Base-by-base conservation (phyloP, 2,797 vertebrate species). In the Tinamus major region DNA sequence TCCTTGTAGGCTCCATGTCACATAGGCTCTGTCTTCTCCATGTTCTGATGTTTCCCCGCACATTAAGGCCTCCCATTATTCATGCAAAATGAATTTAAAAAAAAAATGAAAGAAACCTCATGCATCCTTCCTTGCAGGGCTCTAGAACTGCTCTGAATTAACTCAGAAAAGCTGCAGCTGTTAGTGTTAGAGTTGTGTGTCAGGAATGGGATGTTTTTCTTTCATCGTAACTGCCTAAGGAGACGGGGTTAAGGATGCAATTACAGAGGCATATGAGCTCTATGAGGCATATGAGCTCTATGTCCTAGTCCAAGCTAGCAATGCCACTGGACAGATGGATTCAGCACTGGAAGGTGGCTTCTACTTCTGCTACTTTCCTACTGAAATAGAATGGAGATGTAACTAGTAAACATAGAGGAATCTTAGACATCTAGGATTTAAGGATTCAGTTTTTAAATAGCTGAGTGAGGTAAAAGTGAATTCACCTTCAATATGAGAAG, bases 391-490 rank as follows among this genome's bases (percentile, higher is more conserved):
- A 21, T 7, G 84, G 31, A 85, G 89, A 61, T 46, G 35, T 63
- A 15, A 87, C n/a, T 76, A 76, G 72, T 71, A 86, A 88, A 92
- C 44, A 82, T 10, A 70, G 35, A 63, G 27, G 46, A 63, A 81
- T 63, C 71, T 92, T 63, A 94, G 55, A 77, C 63, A 94, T 79
- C 82, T 76, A 59, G 10, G 61, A 83, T 83, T 90, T 67, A 79
- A 77, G 14, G 14, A 70, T 86, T 84, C 63, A 51, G 55, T 19
- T 79, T 78, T 85, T 69, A 37, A 42, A 33, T 12, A 53, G 46
- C 58, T 31, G 92, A 81, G 14, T 72, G 79, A 63, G 55, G 46
- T 92, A 75, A 84, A 90, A 91, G 61, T 27, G 92, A 93, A 96
- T 88, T 79, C 83, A 81, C 35, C n/a, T 42, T 53, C 67, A 41